Evolutionary conservation across 2,797 vertebrate species (phyloP).

Genomic region (Etheostoma perlongum): DNA sequence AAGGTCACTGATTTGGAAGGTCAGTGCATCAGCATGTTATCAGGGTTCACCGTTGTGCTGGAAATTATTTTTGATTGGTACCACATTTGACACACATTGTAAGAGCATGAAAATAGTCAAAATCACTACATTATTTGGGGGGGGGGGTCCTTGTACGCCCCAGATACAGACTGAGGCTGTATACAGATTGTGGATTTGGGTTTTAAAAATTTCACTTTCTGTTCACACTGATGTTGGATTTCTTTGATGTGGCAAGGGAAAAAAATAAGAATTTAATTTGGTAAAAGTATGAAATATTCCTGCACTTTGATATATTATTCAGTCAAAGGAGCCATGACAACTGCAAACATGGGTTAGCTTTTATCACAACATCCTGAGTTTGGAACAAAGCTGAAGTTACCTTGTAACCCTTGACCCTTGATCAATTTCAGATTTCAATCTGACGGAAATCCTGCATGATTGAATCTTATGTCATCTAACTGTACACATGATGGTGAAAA

Average conservation of each 20-base stretch:
- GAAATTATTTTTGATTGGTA: too few species aligned
- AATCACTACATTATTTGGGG: too few species aligned
- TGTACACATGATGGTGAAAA: constrained; percentile 6
- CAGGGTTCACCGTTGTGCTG: too few species aligned
- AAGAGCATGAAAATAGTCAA: too few species aligned
- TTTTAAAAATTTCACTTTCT: constrained; percentile 2
- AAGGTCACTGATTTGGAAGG: too few species aligned
- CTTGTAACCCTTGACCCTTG: neutral
- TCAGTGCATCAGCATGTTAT: too few species aligned
- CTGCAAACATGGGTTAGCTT: neutral
- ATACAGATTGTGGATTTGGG: neutral
- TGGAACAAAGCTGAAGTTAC: constrained; percentile 5
- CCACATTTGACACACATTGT: too few species aligned
- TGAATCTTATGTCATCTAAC: neutral
- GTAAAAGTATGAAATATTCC: constrained; percentile 20
- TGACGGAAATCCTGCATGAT: constrained; percentile 8
- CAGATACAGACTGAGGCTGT: too few species aligned
- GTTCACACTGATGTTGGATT: constrained; percentile 15
- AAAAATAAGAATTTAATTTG: constrained; percentile 16
- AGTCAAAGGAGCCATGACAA: constrained; percentile 14
- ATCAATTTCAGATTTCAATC: constrained; percentile 18
- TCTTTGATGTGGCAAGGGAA: constrained; percentile 29
- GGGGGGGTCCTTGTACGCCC: too few species aligned
- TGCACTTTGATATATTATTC: constrained; percentile 27
- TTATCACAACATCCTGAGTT: neutral